Base-by-base conservation (phyloP, 1,140 invertebrate genomes). In the Aradophagus sp. region DNA sequence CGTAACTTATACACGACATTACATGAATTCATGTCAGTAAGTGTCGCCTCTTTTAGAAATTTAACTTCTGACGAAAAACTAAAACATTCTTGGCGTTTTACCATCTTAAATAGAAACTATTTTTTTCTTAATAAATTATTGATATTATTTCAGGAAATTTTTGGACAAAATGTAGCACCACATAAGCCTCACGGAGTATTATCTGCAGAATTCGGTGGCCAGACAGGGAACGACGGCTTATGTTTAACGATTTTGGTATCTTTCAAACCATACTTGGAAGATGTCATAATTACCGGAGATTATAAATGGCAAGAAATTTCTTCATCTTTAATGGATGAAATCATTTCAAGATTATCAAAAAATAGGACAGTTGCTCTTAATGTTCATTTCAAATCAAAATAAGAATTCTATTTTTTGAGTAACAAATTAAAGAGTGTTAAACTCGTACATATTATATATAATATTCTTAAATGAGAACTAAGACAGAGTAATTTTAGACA, bases 1-100 rank as follows among this genome's bases (percentile, higher is more conserved):
- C 91, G 92, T 76, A 96, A 92, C 86, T 78, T 97, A 14, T 93
- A 97, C 86, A 94, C 93, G 0, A 95, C 93, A 29, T 80, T 97
- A 20, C 91, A 93, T 72, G 93, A 91, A 80, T 97, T 95, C 81
- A 95, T 97, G 93, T 91, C 94, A 44, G 90, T 91, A 83, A 85
- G 86, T 34, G 20, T 5, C 20, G 20, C 20, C 4, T 8, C 4
- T 23, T 23, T 23, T 23, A 8, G 8, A 23, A 23, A 23, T 5
- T 23, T 23, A 5, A 8, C 4, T 23, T 5, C 20, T 8, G 20
- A 23, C 8, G 20, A 23, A 23, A 8, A 5, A 23, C 8, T 23
- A 58, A 20, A 11, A 39, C 39, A 17, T 44, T 44, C 23, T 23
- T 23, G 20, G 20, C n/a, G n/a, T n/a, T n/a, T n/a, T n/a, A n/a